phyloP scores from a whole-genome alignment of 2,113 vertebrate genomes.

The Formicarius rufipectus region DNA sequence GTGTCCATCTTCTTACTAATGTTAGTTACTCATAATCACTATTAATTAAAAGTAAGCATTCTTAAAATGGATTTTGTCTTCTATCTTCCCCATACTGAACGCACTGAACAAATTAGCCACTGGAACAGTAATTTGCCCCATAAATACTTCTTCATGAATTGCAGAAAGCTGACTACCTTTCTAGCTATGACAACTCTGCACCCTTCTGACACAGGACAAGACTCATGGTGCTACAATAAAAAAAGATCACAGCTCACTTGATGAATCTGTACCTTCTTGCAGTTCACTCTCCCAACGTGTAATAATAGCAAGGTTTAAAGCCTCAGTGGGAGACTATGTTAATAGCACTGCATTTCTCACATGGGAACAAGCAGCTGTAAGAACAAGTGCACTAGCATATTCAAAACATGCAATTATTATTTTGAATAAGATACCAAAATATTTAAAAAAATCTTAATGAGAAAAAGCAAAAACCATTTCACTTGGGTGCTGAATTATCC shows the following conservation, averaged over 20 bases:
- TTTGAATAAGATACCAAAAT: not conserved
- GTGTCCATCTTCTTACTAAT: not conserved
- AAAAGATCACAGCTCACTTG: not conserved
- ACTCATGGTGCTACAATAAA: not conserved
- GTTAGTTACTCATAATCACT: not conserved
- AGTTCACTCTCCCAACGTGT: not conserved
- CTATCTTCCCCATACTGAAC: not conserved
- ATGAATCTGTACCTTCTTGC: not conserved
- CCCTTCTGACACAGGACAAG: not conserved
- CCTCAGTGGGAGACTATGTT: not conserved
- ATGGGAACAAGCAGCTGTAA: not conserved
- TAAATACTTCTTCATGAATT: not conserved
- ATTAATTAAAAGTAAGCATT: not conserved
- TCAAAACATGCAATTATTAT: not conserved
- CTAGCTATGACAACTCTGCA: not conserved
- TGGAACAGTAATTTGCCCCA: not conserved
- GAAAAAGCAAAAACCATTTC: not conserved
- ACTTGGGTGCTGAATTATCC: not conserved
- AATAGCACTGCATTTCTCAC: not conserved
- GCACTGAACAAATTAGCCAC: not conserved
- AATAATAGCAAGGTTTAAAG: constrained; percentile 16
- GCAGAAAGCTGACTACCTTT: not conserved
- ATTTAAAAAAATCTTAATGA: not conserved
- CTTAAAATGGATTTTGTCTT: not conserved
- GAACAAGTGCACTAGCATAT: not conserved